A percentile compares a stretch with the other conserved stretches of the same genome.
These are phyloP conservation scores for Onthophagus sagittarius DNA, from an alignment of 2,888 invertebrate genomes.

Conservation along the genomic window DNA sequence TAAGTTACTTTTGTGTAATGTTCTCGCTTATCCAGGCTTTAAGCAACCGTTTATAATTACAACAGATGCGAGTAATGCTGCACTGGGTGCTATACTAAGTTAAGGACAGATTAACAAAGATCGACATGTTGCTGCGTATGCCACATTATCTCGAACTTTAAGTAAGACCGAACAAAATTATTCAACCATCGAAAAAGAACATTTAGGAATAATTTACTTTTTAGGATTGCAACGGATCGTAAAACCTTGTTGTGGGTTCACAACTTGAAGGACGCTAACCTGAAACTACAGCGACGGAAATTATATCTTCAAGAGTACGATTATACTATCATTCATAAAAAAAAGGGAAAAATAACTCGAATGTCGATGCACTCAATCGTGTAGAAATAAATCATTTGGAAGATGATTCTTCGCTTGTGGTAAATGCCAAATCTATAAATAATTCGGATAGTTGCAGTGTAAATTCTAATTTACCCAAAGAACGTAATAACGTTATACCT, in stretches of 20 bases:
- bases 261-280: conserved; percentile 32
- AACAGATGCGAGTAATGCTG: conserved; percentile 37
- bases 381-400: neutral
- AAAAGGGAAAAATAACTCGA: neutral
- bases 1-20: conserved; percentile 20
- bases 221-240: conserved; percentile 41
- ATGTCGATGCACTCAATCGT: neutral
- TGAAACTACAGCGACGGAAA: neutral
- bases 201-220: conserved; percentile 22
- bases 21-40: conserved; percentile 31
- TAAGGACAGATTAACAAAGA: neutral
- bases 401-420: no score
- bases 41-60: conserved; percentile 34
- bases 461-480: no score
- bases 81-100: neutral
- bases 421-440: no score
- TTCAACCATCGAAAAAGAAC: conserved; percentile 1
- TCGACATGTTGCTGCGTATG: neutral
- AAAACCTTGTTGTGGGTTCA: conserved; percentile 39
- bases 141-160: neutral
- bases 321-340: no score
- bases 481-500: neutral
- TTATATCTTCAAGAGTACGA: no score
- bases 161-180: neutral
- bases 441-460: neutral